A percentile compares a stretch with the other conserved stretches of the same genome.
Conservation (phyloP, 2,113 vertebrate species). For the Heptranchias perlo region DNA sequence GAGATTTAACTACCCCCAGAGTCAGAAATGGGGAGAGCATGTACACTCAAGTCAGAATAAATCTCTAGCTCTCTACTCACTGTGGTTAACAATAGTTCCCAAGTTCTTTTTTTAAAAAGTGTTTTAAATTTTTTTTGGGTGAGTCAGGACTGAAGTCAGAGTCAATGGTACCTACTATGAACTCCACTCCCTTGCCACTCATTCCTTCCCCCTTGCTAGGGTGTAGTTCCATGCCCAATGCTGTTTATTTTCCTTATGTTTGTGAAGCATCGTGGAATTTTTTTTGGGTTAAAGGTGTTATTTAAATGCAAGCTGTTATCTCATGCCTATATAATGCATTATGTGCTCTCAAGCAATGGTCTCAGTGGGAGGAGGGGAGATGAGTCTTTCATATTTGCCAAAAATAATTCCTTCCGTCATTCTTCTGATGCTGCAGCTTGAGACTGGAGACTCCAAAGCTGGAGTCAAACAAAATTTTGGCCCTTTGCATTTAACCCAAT, state of each 20-base stretch:
- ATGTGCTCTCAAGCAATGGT: background rate
- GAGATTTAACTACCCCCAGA: background rate
- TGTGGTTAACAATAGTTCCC: too few species aligned
- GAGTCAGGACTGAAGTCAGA: background rate
- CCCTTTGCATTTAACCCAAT: background rate
- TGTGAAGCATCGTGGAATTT: background rate
- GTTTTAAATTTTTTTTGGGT: too few species aligned
- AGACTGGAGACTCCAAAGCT: background rate
- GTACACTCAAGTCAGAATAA: background rate
- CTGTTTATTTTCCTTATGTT: background rate
- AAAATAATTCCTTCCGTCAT: background rate
- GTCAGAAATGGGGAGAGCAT: background rate
- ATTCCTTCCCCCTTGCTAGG: background rate
- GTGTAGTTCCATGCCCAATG: background rate
- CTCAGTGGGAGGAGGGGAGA: background rate
- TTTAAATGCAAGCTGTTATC: background rate
- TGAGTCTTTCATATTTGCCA: too few species aligned
- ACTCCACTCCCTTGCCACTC: too few species aligned
- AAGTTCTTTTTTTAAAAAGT: too few species aligned
- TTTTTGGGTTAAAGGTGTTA: background rate
- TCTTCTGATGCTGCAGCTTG: background rate
- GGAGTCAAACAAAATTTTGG: background rate
- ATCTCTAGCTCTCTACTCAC: background rate
- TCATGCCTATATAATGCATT: background rate
- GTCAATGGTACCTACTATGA: too few species aligned